Base-by-base conservation (phyloP, 2,888 invertebrate species). In the Calameuta filiformis region DNA sequence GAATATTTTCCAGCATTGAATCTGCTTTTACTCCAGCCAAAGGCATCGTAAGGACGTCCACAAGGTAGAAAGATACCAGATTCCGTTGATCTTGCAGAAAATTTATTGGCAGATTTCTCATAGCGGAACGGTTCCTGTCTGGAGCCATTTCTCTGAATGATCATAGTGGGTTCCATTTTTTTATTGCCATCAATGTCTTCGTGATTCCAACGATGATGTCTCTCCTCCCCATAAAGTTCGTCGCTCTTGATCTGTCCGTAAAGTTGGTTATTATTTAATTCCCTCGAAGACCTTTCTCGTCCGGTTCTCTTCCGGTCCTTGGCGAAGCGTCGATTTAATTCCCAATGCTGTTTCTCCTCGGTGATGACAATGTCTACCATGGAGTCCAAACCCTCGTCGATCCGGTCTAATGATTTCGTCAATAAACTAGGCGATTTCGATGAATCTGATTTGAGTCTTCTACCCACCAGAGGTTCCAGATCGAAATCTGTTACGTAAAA, bases 331-430 rank as follows among this genome's bases (percentile, higher is more conserved):
- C 71, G 68, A 69, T 31, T 76, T 9, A 30, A 71, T 68, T 23
- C 74, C 73, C 31, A 73, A 37, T 81, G 78, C 15, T 80, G 68
- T 40, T 94, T 93, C 79, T 94, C 93, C 9, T 93, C 92, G n/a
- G 94, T 93, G 81, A 95, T 93, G 0, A 96, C 94, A 68, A 96
- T 95, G 85, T 95, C 94, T 0, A 95, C 94, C 93, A 96, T 94
- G 0, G 95, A 93, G 86, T 95, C 94, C 35, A 96, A 89, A 31
- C 96, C 94, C 88, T 94, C 94, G 87, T 96, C 96, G 71, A 97
- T 95, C 79, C 96, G 93, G 83, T 97, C 96, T 75, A 97, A 91
- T 83, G 96, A 97, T 91, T 96, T 97, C 0, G 96, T 95, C 73
- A 95, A 89, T 76, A 86, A 79, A 75, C 80, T 86, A 0, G 87